These are phyloP conservation scores for Acleris holmiana DNA, from an alignment of 2,888 invertebrate species.

Conservation along the genomic window DNA sequence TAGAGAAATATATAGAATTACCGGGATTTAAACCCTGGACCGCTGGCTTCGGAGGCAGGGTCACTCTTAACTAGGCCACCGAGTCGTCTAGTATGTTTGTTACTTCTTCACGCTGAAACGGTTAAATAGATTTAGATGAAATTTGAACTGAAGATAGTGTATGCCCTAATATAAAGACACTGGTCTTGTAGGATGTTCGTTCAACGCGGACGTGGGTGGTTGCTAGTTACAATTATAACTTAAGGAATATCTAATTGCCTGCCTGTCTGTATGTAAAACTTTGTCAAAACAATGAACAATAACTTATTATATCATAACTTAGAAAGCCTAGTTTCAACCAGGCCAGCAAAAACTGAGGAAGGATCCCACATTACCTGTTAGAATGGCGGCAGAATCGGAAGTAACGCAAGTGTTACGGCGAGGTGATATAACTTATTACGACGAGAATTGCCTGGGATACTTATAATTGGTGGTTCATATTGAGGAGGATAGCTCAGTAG, in stretches of 20 bases:
- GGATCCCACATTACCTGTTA: constrained; percentile 4
- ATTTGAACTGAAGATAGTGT: no score
- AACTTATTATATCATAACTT: constrained; percentile 8
- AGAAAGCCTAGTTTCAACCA: not conserved
- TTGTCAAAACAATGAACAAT: constrained; percentile 9
- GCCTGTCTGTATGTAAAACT: not conserved
- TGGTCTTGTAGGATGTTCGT: no score
- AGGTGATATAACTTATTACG: constrained; percentile 14
- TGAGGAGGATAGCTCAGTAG: not conserved
- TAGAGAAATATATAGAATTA: no score
- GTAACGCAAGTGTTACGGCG: constrained; percentile 1
- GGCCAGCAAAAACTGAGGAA: constrained; percentile 9
- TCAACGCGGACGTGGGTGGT: no score
- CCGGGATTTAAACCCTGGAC: no score
- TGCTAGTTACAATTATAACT: not conserved
- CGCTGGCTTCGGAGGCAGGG: no score
- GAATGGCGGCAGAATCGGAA: constrained; percentile 10
- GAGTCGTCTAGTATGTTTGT: no score
- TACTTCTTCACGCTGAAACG: no score
- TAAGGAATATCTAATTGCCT: no score
- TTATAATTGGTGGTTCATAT: not conserved
- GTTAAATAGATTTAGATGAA: no score
- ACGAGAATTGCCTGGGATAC: constrained; percentile 5
- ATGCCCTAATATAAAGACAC: no score
- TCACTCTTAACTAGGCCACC: no score